Percentiles rank a stretch among this genome's conserved stretches.
These are phyloP conservation scores for Pemphredon lugubris DNA, from an alignment of 2,888 invertebrate genomes.

Conservation along the genomic window DNA sequence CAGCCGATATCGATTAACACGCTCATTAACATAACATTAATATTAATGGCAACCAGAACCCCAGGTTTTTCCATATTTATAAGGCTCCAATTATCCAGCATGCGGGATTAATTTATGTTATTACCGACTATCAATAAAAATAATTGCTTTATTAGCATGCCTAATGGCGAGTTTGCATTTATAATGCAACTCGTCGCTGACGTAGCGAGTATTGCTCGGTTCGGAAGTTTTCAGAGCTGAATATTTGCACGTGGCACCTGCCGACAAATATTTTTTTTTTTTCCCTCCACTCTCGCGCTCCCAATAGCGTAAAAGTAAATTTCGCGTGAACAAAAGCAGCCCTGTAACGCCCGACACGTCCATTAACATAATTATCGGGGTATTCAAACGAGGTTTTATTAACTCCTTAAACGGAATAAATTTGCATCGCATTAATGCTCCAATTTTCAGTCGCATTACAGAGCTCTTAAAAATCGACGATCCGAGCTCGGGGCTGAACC, in stretches of 20 bases:
- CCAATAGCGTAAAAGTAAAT: not conserved
- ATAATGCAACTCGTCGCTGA: conserved; percentile 64
- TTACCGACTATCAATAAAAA: conserved; percentile 70
- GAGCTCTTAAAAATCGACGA: no score
- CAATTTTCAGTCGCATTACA: not conserved
- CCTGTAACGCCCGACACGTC: not conserved
- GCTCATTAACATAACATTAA: conserved; percentile 64
- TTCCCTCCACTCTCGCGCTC: no score
- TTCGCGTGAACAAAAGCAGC: not conserved
- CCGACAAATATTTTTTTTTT: not conserved
- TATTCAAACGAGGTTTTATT: not conserved
- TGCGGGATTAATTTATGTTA: conserved; percentile 67
- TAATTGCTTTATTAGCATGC: conserved; percentile 72
- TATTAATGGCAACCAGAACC: conserved; percentile 53
- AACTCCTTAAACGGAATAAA: not conserved
- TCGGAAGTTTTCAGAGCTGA: conserved; percentile 24
- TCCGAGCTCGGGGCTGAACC: not conserved
- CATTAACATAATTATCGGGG: not conserved
- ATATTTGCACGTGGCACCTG: not conserved
- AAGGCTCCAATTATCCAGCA: conserved; percentile 66
- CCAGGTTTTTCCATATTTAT: conserved; percentile 68
- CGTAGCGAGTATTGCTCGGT: conserved; percentile 31
- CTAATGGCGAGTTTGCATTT: conserved; percentile 66
- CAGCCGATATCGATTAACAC: conserved; percentile 53
- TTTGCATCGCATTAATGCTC: not conserved